Base-by-base conservation (phyloP, 2,888 invertebrate species). In the Cantharis flavilabris region DNA sequence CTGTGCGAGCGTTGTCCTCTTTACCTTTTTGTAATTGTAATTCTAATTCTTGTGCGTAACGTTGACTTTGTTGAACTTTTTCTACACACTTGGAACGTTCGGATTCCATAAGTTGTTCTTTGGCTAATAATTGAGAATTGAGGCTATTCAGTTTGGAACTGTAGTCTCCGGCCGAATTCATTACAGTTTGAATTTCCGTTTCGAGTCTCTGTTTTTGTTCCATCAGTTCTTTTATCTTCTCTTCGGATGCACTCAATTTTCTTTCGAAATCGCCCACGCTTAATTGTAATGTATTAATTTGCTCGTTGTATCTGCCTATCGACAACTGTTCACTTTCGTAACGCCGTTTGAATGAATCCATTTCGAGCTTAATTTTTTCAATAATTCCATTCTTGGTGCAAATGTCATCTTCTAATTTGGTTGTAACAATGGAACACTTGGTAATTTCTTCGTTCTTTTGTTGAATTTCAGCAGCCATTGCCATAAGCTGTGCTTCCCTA, bases 261-360 rank as follows among this genome's bases (percentile, higher is more conserved):
- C 93, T 89, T 82, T 90, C 90, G 23, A 91, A 87, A 86, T 93
- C 92, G 67, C 91, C 91, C 33, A 90, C 85, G 82, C 90, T 89
- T 73, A 92, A 86, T 84, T 92, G 91, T 84, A 91, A 88, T 65
- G 87, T 82, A 2, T 88, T 88, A 81, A 90, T 87, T 83, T 88
- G 72, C 67, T 80, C 79, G 64, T 79, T 80, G 33, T 71, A 73
- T 75, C 74, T 76, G 3, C 72, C 33, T 14, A 83, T 49, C 62
- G 71, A 74, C 70, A 76, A 76, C 70, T 72, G 72, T 23, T 84
- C 83, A 62, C 77, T 81, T 75, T 81, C 74, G 30, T 83, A 77
- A 72, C 81, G 81, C 69, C 78, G 78, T 71, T 79, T 81, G 2
- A 79, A 73, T 13, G 77, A 69, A 20, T 83, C 82, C 14, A 85